A percentile compares a stretch with the other conserved stretches of the same genome.
Evolutionary conservation across 1,140 invertebrate species (phyloP).

Genomic region (Drosophila sechellia): DNA sequence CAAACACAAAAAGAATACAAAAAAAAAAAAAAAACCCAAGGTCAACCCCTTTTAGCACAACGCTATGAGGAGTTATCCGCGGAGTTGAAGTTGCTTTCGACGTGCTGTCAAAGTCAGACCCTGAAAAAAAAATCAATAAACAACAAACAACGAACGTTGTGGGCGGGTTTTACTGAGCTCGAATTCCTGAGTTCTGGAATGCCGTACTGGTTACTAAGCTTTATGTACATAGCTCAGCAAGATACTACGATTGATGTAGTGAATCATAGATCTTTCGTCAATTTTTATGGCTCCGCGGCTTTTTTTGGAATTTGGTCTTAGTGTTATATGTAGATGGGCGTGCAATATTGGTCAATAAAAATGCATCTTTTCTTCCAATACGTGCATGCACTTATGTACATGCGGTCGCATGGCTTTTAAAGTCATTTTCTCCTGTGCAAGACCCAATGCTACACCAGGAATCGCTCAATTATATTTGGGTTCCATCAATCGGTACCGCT

Average conservation of each 20-base stretch:
- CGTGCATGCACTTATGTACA: too few relatives aligned
- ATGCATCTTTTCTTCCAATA: too few relatives aligned
- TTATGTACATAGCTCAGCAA: too few relatives aligned
- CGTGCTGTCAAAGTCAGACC: slow-evolving; percentile 65
- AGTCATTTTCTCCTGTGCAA: background rate
- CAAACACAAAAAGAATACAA: slow-evolving; percentile 14
- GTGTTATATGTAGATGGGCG: too few relatives aligned
- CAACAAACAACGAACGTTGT: slow-evolving; percentile 45
- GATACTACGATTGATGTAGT: too few relatives aligned
- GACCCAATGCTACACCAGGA: background rate
- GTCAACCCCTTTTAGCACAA: slow-evolving; percentile 66
- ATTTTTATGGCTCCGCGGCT: too few relatives aligned
- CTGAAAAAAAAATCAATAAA: slow-evolving; percentile 76
- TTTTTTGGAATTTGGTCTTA: too few relatives aligned
- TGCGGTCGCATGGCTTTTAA: background rate
- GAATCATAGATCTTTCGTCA: too few relatives aligned
- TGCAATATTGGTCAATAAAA: too few relatives aligned
- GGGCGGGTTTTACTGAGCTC: slow-evolving; percentile 22
- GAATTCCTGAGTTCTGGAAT: slow-evolving; percentile 1
- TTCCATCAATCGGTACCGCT: slow-evolving; percentile 20
- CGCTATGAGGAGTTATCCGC: slow-evolving; percentile 25
- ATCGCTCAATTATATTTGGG: slow-evolving; percentile 2
- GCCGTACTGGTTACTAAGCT: too few relatives aligned
- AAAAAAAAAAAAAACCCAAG: slow-evolving; percentile 44
- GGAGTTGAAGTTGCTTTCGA: slow-evolving; percentile 41